A percentile compares a stretch with the other conserved stretches of the same genome.
Conservation (phyloP, 2,888 invertebrate genomes). For the Spodoptera exigua region DNA sequence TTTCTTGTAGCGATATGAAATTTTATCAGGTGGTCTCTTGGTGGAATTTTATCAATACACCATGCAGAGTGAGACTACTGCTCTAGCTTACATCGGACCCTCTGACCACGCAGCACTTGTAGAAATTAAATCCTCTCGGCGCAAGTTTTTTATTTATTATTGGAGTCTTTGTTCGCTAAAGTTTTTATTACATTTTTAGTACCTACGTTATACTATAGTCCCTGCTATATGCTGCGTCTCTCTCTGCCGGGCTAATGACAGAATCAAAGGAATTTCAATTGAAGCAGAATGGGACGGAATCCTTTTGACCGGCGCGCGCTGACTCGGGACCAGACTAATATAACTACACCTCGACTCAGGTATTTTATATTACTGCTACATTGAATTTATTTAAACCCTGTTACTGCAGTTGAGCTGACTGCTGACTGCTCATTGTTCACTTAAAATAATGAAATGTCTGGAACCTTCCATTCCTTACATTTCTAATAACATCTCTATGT, state of each 20-base stretch:
- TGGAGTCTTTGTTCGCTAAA: slow-evolving; percentile 40
- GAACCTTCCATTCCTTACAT: too few species aligned
- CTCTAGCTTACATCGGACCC: fast-evolving
- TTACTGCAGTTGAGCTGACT: slow-evolving; percentile 3
- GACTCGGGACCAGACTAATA: slow-evolving; percentile 28
- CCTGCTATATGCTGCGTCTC: slow-evolving; percentile 37
- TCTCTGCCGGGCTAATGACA: slow-evolving; percentile 43
- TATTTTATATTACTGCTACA: slow-evolving; percentile 1
- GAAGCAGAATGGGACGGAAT: slow-evolving; percentile 36
- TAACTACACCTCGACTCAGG: slow-evolving; percentile 31
- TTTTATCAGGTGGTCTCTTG: too few species aligned
- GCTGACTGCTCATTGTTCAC: too few species aligned
- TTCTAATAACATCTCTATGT: too few species aligned
- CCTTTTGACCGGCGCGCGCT: slow-evolving; percentile 29
- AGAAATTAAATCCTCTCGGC: slow-evolving; percentile 42
- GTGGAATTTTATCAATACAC: too few species aligned
- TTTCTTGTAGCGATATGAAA: too few species aligned
- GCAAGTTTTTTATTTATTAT: slow-evolving; percentile 48
- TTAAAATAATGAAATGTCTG: too few species aligned
- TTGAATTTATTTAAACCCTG: slow-evolving; percentile 19
- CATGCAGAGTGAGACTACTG: slow-evolving; percentile 26
- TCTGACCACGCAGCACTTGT: slow-evolving; percentile 25
- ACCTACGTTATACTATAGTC: slow-evolving; percentile 11
- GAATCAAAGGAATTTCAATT: slow-evolving; percentile 41
- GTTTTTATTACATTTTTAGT: slow-evolving; percentile 39